phyloP scores from a whole-genome alignment of 2,888 invertebrate genomes.

The Eupithecia centaureata region DNA sequence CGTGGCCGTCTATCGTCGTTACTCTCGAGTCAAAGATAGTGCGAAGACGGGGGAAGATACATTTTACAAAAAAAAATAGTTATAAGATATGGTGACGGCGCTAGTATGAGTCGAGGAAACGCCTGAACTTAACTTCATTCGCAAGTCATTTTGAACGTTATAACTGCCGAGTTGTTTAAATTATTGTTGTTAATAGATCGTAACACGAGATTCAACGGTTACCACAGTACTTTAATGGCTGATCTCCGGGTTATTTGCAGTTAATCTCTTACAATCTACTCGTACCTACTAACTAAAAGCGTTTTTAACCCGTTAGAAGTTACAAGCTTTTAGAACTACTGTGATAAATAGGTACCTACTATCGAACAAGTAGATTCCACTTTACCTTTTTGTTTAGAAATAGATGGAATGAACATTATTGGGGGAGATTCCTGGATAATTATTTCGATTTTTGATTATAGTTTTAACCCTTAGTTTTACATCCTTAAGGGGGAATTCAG shows the following conservation, averaged over 20 bases:
- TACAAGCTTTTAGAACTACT: background rate
- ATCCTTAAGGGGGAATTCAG: no score
- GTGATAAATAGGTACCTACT: background rate
- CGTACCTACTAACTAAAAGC: background rate
- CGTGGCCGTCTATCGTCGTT: no score
- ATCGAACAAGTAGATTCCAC: background rate
- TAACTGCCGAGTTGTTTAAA: background rate
- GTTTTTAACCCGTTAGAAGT: background rate
- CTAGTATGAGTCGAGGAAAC: no score
- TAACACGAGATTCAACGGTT: slow-evolving; percentile 28
- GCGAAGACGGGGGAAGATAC: no score
- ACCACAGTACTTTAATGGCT: slow-evolving; percentile 30
- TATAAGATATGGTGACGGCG: no score
- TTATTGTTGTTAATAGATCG: slow-evolving; percentile 32
- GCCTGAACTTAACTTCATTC: background rate
- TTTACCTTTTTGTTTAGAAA: no score
- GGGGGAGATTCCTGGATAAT: no score
- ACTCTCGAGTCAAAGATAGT: no score
- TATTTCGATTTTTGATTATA: no score
- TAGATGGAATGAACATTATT: no score
- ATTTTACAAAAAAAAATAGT: no score
- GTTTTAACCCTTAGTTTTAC: no score
- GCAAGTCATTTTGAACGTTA: background rate
- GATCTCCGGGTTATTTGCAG: slow-evolving; percentile 20
- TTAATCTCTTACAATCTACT: slow-evolving; percentile 1